Evolutionary conservation across 2,888 invertebrate species (phyloP), one percentile per base, ranked within the genome.

Genomic region (Sialis lutaria): DNA sequence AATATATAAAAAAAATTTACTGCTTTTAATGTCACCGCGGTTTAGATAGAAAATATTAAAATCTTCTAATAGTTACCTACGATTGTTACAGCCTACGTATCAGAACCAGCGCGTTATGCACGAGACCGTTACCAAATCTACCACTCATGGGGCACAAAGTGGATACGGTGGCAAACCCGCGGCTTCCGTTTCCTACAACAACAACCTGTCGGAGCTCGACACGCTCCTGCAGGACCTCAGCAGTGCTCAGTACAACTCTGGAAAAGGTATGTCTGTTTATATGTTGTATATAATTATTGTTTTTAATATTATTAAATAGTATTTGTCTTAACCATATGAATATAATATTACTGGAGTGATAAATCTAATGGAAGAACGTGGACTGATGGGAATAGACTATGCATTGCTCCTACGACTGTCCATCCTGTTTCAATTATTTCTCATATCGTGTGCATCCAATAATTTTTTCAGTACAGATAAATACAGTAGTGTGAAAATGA

Each of bases 181-280:
- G 52, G 55, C 64, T 46, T 48, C 53, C 43, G 35, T 50, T 5
- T 68, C 72, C 1, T 64, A 73, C 48, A 75, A 75, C 58, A 86
- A 81, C 55, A 88, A 92, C 65, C 72, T 93, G 42, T 85, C 88
- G 0, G 95, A 95, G 64, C 65, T 96, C 61, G 95, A 96, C 64
- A 87, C 84, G 10, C 72, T 96, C 46, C 72, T 96, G 48, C 85
- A 91, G 60, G 95, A 95, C 64, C 73, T 96, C 55, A 92, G 91
- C 69, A 84, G 81, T 61, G 83, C 84, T 1, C 72, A 74, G 50
- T 81, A 79, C 59, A 69, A 67, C 51, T 55, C 62, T 5, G 46
- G 40, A 12, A 35, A 22, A 4, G 22, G 22, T 22, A 44, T 34
- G 31, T 32, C 5, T 32, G 39, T 22, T 22, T 22, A 22, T 22